A percentile compares a stretch with the other conserved stretches of the same genome.
These are phyloP conservation scores for Drosophila gunungcola DNA, from an alignment of 1,140 invertebrate genomes.

Conservation along the genomic window DNA sequence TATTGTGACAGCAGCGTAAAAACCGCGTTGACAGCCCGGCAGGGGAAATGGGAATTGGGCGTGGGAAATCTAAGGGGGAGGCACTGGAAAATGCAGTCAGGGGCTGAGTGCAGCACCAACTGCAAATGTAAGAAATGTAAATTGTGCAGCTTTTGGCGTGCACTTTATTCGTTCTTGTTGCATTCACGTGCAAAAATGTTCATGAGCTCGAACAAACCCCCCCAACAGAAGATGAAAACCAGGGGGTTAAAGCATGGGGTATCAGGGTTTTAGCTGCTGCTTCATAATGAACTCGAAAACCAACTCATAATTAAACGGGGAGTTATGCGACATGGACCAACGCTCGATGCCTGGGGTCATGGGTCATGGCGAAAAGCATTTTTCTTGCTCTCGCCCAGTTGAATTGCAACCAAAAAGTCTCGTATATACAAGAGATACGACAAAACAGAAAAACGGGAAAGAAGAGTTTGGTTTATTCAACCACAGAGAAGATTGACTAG, in stretches of 20 bases:
- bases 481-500: conserved; percentile 52
- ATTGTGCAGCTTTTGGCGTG: conserved; percentile 68
- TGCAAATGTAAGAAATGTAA: conserved; percentile 80
- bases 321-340: conserved; percentile 74
- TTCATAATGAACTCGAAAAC: conserved; percentile 76
- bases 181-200: conserved; percentile 77
- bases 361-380: conserved; percentile 43
- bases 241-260: not conserved
- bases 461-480: conserved; percentile 29
- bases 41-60: conserved; percentile 59
- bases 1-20: conserved; percentile 79
- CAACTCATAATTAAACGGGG: conserved; percentile 81
- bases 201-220: conserved; percentile 56
- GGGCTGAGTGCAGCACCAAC: conserved; percentile 24
- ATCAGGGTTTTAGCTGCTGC: conserved; percentile 32
- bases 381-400: conserved; percentile 27
- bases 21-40: conserved; percentile 73
- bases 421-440: conserved; percentile 31
- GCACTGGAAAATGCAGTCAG: not conserved
- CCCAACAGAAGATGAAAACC: conserved; percentile 26
- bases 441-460: conserved; percentile 36
- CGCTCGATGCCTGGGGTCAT: conserved; percentile 36
- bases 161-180: conserved; percentile 62
- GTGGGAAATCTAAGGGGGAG: conserved; percentile 6
- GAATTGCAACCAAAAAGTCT: conserved; percentile 47